These are phyloP conservation scores for Drosophila nr. medialis DNA, from an alignment of 2,888 invertebrate species.

Conservation along the genomic window DNA sequence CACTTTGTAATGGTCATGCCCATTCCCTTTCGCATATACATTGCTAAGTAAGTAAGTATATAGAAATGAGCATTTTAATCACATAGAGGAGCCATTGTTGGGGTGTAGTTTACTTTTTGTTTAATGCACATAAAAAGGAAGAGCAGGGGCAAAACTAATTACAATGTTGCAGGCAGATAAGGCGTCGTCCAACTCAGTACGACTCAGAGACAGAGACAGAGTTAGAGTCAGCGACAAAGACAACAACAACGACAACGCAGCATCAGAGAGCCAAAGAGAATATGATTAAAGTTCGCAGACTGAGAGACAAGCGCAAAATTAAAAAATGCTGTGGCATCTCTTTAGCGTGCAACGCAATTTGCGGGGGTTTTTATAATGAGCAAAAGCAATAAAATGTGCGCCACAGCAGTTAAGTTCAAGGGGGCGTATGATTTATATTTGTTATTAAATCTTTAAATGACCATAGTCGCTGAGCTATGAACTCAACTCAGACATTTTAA, in stretches of 20 bases:
- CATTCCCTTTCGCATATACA: constrained; percentile 8
- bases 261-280: constrained; percentile 47
- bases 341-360: constrained; percentile 47
- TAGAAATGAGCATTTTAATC: constrained; percentile 63
- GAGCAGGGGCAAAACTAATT: constrained; percentile 70
- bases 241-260: background rate
- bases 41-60: constrained; percentile 37
- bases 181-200: constrained; percentile 23
- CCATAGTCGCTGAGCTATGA: constrained; percentile 22
- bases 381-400: constrained; percentile 69
- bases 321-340: constrained; percentile 72
- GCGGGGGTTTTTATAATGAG: constrained; percentile 67
- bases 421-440: constrained; percentile 74
- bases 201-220: background rate
- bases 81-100: constrained; percentile 55
- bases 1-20: constrained; percentile 43
- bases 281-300: constrained; percentile 72
- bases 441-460: constrained; percentile 69
- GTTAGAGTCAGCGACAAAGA: constrained; percentile 1
- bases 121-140: constrained; percentile 39
- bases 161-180: constrained; percentile 64
- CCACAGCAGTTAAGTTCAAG: constrained; percentile 42
- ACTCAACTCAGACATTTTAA: constrained; percentile 29
- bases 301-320: constrained; percentile 67
- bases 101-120: constrained; percentile 44